Evolutionary conservation across 2,113 vertebrate genomes (phyloP).

Genomic region (Galbula dea): DNA sequence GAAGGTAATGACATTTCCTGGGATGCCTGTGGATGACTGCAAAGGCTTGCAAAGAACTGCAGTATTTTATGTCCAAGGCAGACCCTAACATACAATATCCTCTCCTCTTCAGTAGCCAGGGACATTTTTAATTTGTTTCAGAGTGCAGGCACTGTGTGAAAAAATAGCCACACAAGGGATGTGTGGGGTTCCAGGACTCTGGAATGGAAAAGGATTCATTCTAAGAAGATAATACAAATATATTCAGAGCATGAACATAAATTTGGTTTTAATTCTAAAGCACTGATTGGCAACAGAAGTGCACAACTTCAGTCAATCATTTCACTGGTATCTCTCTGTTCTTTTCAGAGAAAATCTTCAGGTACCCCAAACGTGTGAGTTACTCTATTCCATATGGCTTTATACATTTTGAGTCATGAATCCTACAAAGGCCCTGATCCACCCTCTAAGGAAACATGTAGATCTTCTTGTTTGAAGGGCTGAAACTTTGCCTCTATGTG

Average conservation of each 20-base stretch:
- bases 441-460: background rate
- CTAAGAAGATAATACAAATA: background rate
- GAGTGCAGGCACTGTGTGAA: background rate
- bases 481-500: background rate
- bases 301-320: background rate
- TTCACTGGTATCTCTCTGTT: background rate
- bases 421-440: background rate
- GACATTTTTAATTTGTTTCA: background rate
- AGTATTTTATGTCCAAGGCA: background rate
- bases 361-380: background rate
- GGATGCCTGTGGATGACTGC: rapidly evolving
- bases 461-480: background rate
- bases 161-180: background rate
- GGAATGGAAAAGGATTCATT: background rate
- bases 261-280: background rate
- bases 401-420: background rate
- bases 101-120: background rate
- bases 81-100: background rate
- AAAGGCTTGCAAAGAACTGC: background rate
- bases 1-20: background rate
- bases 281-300: background rate
- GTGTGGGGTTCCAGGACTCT: background rate
- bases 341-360: background rate
- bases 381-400: background rate
- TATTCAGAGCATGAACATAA: background rate